These are phyloP conservation scores for Prionace glauca DNA, from an alignment of 2,797 vertebrate genomes.

Conservation along the genomic window DNA sequence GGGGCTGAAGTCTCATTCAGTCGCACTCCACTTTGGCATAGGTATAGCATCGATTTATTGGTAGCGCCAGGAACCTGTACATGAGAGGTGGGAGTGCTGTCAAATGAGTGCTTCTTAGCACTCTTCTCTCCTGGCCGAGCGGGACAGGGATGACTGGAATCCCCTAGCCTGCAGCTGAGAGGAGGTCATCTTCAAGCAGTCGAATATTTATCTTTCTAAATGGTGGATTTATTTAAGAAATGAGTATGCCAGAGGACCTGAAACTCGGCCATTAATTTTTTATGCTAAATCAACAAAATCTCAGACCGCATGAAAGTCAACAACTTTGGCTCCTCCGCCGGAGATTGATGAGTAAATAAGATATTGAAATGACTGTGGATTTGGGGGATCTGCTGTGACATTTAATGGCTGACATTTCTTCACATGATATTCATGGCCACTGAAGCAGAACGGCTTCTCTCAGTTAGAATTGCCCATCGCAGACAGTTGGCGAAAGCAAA, in stretches of 20 bases:
- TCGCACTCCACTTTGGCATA: background rate
- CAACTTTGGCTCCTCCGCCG: conserved; percentile 23
- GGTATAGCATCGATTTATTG: background rate
- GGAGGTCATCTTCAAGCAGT: conserved; percentile 28
- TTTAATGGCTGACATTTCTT: conserved; percentile 37
- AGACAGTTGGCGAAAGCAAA: background rate
- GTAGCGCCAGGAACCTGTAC: background rate
- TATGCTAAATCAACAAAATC: conserved; percentile 38
- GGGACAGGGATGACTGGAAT: background rate
- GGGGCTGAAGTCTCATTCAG: background rate
- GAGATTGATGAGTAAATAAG: conserved; percentile 39
- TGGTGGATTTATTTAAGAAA: conserved; percentile 39
- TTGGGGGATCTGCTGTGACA: conserved; percentile 33
- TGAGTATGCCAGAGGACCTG: conserved; percentile 36
- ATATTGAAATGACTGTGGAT: conserved; percentile 38
- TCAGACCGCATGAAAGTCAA: conserved; percentile 37
- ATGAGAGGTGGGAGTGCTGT: background rate
- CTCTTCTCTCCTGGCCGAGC: background rate
- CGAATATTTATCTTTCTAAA: conserved; percentile 37
- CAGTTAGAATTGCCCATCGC: conserved; percentile 20
- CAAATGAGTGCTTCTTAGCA: background rate
- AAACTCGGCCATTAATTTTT: conserved; percentile 37
- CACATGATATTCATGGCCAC: conserved; percentile 19
- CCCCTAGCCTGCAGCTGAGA: background rate
- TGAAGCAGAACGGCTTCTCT: conserved; percentile 8